These are phyloP conservation scores for Micropterix aruncella DNA, from an alignment of 2,888 invertebrate genomes.

Conservation along the genomic window DNA sequence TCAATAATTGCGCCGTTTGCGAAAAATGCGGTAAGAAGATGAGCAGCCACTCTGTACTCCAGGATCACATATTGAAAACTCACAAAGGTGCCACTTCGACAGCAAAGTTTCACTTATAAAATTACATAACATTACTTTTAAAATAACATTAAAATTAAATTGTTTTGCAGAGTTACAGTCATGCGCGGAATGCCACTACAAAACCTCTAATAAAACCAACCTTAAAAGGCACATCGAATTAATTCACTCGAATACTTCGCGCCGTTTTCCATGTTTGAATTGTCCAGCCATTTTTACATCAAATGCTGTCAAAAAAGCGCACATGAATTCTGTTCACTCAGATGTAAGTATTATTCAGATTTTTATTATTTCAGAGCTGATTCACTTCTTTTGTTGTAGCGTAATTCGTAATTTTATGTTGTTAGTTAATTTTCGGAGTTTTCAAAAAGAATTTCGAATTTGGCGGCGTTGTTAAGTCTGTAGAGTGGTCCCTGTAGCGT, in stretches of 20 bases:
- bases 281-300: slow-evolving; percentile 8
- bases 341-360: too few relatives aligned
- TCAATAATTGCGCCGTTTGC: not conserved
- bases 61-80: not conserved
- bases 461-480: too few relatives aligned
- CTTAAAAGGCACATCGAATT: slow-evolving; percentile 6
- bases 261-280: slow-evolving; percentile 8
- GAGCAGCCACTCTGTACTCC: not conserved
- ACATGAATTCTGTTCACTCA: slow-evolving; percentile 7
- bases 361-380: too few relatives aligned
- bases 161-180: slow-evolving; percentile 2
- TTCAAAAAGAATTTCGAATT: too few relatives aligned
- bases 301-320: slow-evolving; percentile 6
- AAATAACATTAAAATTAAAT: too few relatives aligned
- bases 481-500: too few relatives aligned
- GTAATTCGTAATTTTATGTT: too few relatives aligned
- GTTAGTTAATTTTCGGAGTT: too few relatives aligned
- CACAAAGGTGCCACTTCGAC: too few relatives aligned
- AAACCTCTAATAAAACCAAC: slow-evolving; percentile 6
- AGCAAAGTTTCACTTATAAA: too few relatives aligned
- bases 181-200: slow-evolving; percentile 9
- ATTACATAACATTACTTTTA: too few relatives aligned
- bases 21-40: not conserved
- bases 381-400: too few relatives aligned
- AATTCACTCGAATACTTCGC: slow-evolving; percentile 3